Percentiles rank a stretch among this genome's conserved stretches.
These are phyloP conservation scores for Gryllus longicercus DNA, from an alignment of 2,888 invertebrate genomes.

Conservation along the genomic window DNA sequence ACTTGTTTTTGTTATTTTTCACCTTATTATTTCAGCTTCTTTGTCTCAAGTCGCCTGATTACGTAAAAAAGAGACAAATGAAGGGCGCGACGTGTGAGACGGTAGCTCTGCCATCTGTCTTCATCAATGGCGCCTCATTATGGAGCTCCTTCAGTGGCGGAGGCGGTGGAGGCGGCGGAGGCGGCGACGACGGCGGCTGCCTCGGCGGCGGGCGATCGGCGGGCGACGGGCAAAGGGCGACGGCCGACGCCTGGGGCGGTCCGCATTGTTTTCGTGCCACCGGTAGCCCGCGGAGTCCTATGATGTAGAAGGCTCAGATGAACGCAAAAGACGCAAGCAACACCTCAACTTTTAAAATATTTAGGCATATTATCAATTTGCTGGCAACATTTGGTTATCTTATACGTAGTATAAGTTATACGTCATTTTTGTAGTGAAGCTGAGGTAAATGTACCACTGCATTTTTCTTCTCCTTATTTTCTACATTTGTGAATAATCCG, in stretches of 20 bases:
- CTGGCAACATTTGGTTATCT: too few species aligned
- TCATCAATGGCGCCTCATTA: not conserved
- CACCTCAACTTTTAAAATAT: too few species aligned
- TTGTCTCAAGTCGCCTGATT: constrained; percentile 1
- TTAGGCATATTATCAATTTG: too few species aligned
- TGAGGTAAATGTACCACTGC: too few species aligned
- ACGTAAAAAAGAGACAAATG: constrained; percentile 17
- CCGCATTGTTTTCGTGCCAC: not conserved
- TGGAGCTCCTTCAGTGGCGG: not conserved
- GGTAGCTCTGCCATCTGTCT: constrained; percentile 8
- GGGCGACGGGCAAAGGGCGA: not conserved
- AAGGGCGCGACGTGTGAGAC: not conserved
- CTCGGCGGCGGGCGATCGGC: not conserved
- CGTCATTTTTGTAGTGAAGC: too few species aligned
- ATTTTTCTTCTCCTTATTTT: too few species aligned
- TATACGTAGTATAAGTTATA: too few species aligned
- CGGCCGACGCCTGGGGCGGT: not conserved
- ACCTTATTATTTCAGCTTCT: not conserved
- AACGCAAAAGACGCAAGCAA: too few species aligned
- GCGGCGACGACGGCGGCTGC: too few species aligned
- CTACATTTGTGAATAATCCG: too few species aligned
- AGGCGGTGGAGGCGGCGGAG: not conserved
- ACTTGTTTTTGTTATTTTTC: not conserved
- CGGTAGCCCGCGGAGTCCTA: not conserved
- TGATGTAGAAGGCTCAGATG: too few species aligned